These are phyloP conservation scores for Xenopus tropicalis DNA, from an alignment of 2,113 vertebrate species.

Conservation along the genomic window DNA sequence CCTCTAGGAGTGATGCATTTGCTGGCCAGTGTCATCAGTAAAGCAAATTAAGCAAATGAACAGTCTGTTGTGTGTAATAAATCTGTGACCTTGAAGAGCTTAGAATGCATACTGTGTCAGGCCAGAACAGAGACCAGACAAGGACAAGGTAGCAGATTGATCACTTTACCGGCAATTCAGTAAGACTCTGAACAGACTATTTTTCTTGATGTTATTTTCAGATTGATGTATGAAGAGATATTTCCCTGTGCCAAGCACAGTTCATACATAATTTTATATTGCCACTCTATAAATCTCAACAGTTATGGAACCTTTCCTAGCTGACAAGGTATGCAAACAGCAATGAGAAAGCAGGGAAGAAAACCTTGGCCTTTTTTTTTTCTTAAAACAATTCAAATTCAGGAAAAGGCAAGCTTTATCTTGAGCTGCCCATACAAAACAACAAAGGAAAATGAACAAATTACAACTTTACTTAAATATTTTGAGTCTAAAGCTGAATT, in stretches of 20 bases:
- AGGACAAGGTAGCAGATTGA: slow-evolving; percentile 36
- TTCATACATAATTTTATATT: slow-evolving; percentile 45
- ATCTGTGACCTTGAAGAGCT: slow-evolving; percentile 40
- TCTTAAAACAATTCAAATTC: slow-evolving; percentile 12
- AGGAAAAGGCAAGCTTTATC: slow-evolving; percentile 16
- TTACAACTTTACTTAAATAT: slow-evolving; percentile 10
- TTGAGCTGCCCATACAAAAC: slow-evolving; percentile 20
- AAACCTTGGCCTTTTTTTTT: slow-evolving; percentile 34
- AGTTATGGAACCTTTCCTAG: slow-evolving; percentile 41
- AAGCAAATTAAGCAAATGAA: slow-evolving; percentile 44
- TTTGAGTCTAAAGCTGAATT: slow-evolving; percentile 3
- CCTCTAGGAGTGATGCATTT: slow-evolving; percentile 36
- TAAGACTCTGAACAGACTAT: slow-evolving; percentile 39
- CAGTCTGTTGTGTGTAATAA: slow-evolving; percentile 38
- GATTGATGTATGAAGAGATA: slow-evolving; percentile 45
- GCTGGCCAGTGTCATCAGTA: slow-evolving; percentile 38
- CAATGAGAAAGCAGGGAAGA: slow-evolving; percentile 23
- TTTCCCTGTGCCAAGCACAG: slow-evolving; percentile 42
- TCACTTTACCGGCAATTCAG: slow-evolving; percentile 38
- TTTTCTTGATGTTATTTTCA: slow-evolving; percentile 45
- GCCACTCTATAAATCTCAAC: slow-evolving; percentile 40
- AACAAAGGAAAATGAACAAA: neutral
- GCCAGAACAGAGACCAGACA: slow-evolving; percentile 29
- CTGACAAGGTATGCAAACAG: slow-evolving; percentile 41
- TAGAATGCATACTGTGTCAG: slow-evolving; percentile 31